Base-by-base conservation (phyloP, 2,797 vertebrate genomes). In the Spondyliosoma cantharus region DNA sequence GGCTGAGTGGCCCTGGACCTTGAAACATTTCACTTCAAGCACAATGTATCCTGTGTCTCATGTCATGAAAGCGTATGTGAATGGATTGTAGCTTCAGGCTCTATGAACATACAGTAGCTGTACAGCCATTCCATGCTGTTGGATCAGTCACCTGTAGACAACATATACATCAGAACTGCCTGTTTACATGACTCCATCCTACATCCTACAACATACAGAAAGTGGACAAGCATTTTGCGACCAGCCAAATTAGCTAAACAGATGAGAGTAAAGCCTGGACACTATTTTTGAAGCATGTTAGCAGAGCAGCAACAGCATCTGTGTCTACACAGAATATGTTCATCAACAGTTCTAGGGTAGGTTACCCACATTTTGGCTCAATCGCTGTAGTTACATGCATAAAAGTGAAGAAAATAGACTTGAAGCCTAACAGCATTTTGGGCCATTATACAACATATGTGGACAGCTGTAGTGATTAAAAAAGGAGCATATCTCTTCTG, bases 121-220 rank as follows among this genome's bases (percentile, higher is more conserved):
- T 25, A 9, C 20, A 49, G 20, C 13, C 29, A 20, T 22, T 45
- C 14, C 13, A 4, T 62, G 17, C 8, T 43, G 2, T 20, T 13
- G 19, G 3, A 17, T 46, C 43, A 37, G 61, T 66, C 45, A 27
- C 9, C 27, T 37, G 12, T 53, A 42, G 58, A 42, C 25, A 74
- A 66, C 53, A 37, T n/a, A 16, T 5, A 46, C 14, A 64, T 64
- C 61, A 74, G 12, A 59, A 50, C 22, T n/a, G 9, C 25, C 72
- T 42, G 27, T 58, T 48, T 19, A 43, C 60, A 7, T 5, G 4
- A 45, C 45, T 24, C 5, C 12, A 19, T 27, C 20, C 32, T 6
- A n/a, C n/a, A n/a, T n/a, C n/a, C n/a, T 49, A 24, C 49, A 54
- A n/a, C 7, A 3, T 53, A 16, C 11, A 17, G 24, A 65, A 25